These are phyloP conservation scores for Seison nebaliae DNA, from an alignment of 1,140 invertebrate genomes.

Conservation along the genomic window DNA sequence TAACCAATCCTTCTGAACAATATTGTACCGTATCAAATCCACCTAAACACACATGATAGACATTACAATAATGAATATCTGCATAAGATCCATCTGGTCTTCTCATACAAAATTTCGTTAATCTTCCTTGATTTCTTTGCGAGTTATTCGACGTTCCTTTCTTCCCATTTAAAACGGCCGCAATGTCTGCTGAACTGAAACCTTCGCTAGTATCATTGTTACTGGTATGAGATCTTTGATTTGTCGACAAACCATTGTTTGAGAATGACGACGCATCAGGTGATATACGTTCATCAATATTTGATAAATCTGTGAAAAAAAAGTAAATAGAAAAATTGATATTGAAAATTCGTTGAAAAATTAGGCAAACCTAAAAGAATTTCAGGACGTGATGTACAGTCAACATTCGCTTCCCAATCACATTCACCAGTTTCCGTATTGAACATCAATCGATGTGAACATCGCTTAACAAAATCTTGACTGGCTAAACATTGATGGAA, in stretches of 20 bases:
- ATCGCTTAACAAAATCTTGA: conserved; percentile 11
- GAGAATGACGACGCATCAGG: too few relatives aligned
- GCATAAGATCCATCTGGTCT: conserved; percentile 12
- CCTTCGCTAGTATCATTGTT: too few relatives aligned
- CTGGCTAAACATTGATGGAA: conserved; percentile 12
- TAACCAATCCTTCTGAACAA: conserved; percentile 10
- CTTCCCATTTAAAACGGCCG: conserved; percentile 5
- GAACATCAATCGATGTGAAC: conserved; percentile 11
- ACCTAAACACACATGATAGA: conserved; percentile 12
- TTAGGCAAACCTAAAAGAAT: background rate
- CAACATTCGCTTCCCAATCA: conserved; percentile 13
- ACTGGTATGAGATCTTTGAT: too few relatives aligned
- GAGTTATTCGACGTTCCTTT: conserved; percentile 1
- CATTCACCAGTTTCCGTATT: conserved; percentile 9
- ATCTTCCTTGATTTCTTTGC: conserved; percentile 4
- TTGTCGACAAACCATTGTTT: too few relatives aligned
- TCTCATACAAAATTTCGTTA: conserved; percentile 13
- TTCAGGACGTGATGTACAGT: conserved; percentile 1
- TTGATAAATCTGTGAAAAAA: too few relatives aligned
- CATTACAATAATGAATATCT: conserved; percentile 13
- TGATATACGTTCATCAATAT: too few relatives aligned
- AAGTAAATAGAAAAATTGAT: too few relatives aligned
- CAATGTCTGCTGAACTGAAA: conserved; percentile 1
- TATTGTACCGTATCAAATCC: conserved; percentile 13
- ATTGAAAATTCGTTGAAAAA: too few relatives aligned